Conservation (phyloP, 1,140 invertebrate genomes). For the Gryllus bimaculatus region DNA sequence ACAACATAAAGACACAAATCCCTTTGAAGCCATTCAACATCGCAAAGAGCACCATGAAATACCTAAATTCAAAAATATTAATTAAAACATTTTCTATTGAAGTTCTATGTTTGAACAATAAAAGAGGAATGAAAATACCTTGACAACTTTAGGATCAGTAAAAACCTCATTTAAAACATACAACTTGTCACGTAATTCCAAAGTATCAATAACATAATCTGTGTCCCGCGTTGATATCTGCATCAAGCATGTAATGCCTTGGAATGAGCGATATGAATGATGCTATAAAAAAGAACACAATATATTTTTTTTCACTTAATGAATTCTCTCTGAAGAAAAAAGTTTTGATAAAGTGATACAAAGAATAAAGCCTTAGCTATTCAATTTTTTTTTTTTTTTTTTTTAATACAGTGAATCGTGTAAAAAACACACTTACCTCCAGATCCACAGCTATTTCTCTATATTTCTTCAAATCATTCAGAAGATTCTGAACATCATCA, state of each 20-base stretch:
- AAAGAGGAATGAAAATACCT: constrained; percentile 44
- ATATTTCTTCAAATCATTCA: constrained; percentile 53
- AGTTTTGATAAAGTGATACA: neutral
- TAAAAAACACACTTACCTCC: constrained; percentile 42
- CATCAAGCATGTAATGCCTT: constrained; percentile 84
- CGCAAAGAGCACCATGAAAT: constrained; percentile 84
- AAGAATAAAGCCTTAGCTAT: neutral
- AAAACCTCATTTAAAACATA: constrained; percentile 83
- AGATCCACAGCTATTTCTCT: constrained; percentile 78
- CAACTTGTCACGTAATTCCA: constrained; percentile 72
- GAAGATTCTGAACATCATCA: constrained; percentile 52
- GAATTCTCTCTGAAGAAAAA: constrained; percentile 2
- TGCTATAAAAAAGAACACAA: constrained; percentile 40
- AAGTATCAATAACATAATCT: constrained; percentile 88
- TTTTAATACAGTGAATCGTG: neutral
- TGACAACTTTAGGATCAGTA: constrained; percentile 81
- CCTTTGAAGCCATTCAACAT: constrained; percentile 90
- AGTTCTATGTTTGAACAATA: neutral
- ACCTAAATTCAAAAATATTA: constrained; percentile 43
- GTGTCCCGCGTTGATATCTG: constrained; percentile 82
- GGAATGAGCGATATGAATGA: constrained; percentile 73
- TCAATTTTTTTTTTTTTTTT: neutral
- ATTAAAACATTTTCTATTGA: neutral
- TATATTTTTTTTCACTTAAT: constrained; percentile 11
- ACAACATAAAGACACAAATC: constrained; percentile 93